These are phyloP conservation scores for Pteropus alecto DNA, from an alignment of 2,113 vertebrate genomes.

Conservation along the genomic window DNA sequence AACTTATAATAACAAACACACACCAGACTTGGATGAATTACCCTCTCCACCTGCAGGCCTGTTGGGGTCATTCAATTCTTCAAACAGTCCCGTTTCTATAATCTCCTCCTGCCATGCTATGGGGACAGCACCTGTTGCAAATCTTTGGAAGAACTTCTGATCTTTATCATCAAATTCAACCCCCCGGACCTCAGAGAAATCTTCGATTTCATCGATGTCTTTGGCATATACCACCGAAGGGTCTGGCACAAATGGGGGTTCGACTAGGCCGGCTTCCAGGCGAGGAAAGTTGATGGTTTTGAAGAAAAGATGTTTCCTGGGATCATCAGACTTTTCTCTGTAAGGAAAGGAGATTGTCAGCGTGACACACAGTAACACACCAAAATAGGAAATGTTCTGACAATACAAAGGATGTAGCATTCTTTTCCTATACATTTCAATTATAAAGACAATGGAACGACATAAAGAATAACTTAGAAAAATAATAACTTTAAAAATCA, in stretches of 20 bases:
- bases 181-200: constrained; percentile 93
- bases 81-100: constrained; percentile 91
- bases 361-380: background rate
- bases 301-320: constrained; percentile 93
- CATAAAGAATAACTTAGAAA: background rate
- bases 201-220: constrained; percentile 91
- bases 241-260: constrained; percentile 92
- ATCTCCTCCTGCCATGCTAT: constrained; percentile 93
- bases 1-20: constrained; percentile 87
- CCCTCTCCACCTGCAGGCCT: constrained; percentile 80
- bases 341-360: constrained; percentile 59
- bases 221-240: constrained; percentile 95
- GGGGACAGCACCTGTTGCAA: constrained; percentile 89
- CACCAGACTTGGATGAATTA: constrained; percentile 84
- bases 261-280: constrained; percentile 91
- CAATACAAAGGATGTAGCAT: background rate
- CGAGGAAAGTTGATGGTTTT: constrained; percentile 92
- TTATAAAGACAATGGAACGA: background rate
- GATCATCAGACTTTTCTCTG: constrained; percentile 88
- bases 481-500: background rate
- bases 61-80: constrained; percentile 88
- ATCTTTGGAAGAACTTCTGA: constrained; percentile 91
- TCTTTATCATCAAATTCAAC: constrained; percentile 93
- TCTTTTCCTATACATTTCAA: background rate
- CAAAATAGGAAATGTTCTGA: background rate